Percentiles rank a stretch among this genome's conserved stretches.
Evolutionary conservation across 2,888 invertebrate species (phyloP).

Genomic region (Slavum lentiscoides): DNA sequence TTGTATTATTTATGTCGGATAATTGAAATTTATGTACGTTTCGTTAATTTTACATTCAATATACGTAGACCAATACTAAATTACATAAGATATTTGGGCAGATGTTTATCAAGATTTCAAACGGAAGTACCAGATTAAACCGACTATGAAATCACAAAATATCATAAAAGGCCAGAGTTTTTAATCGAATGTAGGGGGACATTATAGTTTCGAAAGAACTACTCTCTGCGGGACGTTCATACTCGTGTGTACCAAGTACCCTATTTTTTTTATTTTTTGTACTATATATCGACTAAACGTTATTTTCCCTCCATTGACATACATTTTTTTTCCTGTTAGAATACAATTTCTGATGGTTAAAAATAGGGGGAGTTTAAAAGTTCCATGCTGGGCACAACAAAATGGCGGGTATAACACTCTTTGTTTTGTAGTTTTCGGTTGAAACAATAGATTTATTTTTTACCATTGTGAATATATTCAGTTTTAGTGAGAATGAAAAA

Average conservation of each 20-base stretch:
- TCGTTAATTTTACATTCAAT: too few relatives aligned
- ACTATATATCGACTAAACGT: constrained; percentile 53
- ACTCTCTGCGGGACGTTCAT: constrained; percentile 48
- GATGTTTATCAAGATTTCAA: constrained; percentile 48
- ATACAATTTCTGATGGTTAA: constrained; percentile 46
- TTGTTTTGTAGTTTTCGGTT: constrained; percentile 41
- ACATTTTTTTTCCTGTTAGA: constrained; percentile 48
- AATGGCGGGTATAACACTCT: constrained; percentile 48
- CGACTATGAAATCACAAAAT: constrained; percentile 53
- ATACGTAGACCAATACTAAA: not conserved
- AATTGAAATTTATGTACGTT: too few relatives aligned
- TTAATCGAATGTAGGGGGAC: constrained; percentile 46
- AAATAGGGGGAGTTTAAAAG: constrained; percentile 51
- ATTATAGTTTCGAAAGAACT: constrained; percentile 49
- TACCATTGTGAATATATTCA: constrained; percentile 37
- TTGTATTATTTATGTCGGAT: too few relatives aligned
- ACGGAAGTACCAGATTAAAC: constrained; percentile 50
- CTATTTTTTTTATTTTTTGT: constrained; percentile 18
- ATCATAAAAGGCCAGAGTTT: constrained; percentile 48
- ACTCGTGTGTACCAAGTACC: constrained; percentile 49
- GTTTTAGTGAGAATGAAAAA: constrained; percentile 41
- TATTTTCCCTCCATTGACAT: constrained; percentile 51
- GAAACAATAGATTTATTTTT: constrained; percentile 52
- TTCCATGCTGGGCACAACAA: constrained; percentile 50
- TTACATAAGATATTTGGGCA: constrained; percentile 35